These are phyloP conservation scores for Delphinus delphis DNA, from an alignment of 2,113 vertebrate species.

Conservation along the genomic window DNA sequence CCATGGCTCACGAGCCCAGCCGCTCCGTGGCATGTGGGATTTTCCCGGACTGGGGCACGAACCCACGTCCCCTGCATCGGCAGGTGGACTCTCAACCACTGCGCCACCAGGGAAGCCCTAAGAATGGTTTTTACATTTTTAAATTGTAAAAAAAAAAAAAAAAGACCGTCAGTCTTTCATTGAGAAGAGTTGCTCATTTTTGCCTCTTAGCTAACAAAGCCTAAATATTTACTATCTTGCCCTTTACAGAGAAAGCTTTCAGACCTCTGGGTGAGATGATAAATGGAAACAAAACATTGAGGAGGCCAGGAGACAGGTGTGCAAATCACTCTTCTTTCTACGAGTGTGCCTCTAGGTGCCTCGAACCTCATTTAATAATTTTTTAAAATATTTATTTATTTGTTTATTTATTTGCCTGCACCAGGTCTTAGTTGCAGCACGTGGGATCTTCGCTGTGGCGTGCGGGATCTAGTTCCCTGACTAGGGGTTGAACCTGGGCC, in stretches of 20 bases:
- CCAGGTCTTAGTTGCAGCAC: too few relatives aligned
- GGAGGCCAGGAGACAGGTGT: neutral
- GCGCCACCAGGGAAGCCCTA: too few relatives aligned
- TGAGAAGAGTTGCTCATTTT: neutral
- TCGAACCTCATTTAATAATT: neutral
- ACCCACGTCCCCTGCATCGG: too few relatives aligned
- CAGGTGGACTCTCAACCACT: too few relatives aligned
- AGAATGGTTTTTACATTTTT: neutral
- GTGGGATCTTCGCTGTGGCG: too few relatives aligned
- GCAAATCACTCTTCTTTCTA: neutral
- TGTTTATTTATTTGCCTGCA: too few relatives aligned
- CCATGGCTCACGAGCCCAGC: too few relatives aligned
- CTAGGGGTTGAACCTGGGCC: too few relatives aligned
- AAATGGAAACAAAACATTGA: fast-evolving
- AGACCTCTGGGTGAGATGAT: neutral
- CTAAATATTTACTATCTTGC: neutral
- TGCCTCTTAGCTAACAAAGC: neutral
- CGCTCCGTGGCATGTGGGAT: too few relatives aligned
- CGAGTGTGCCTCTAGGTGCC: fast-evolving
- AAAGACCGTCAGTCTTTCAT: neutral
- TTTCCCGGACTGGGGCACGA: too few relatives aligned
- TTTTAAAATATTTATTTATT: too few relatives aligned
- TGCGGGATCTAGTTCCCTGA: too few relatives aligned
- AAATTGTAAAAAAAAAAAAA: neutral
- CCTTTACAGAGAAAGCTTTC: neutral